Percentiles rank a stretch among this genome's conserved stretches.
phyloP scores from a whole-genome alignment of 2,888 invertebrate genomes.

The Lasius fuliginosus region DNA sequence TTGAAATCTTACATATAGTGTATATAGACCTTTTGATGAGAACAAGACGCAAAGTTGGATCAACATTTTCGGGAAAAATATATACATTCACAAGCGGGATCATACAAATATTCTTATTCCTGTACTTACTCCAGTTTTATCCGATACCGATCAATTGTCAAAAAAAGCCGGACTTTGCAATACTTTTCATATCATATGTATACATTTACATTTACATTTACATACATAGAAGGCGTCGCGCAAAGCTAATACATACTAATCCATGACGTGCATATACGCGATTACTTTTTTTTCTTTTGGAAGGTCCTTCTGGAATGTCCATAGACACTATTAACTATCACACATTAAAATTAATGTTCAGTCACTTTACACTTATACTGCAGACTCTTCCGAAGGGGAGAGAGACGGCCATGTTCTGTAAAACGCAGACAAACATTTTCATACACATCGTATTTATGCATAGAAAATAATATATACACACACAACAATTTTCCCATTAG shows the following conservation, averaged over 20 bases:
- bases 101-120: constrained; percentile 49
- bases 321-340: constrained; percentile 78
- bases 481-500: constrained; percentile 60
- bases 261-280: constrained; percentile 71
- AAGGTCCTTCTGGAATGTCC: constrained; percentile 76
- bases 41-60: neutral
- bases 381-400: constrained; percentile 79
- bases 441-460: constrained; percentile 57
- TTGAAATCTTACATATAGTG: neutral
- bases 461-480: constrained; percentile 65
- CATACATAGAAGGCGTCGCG: constrained; percentile 72
- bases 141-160: constrained; percentile 68
- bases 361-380: constrained; percentile 78
- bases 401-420: constrained; percentile 74
- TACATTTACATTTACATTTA: constrained; percentile 73
- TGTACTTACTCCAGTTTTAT: constrained; percentile 64
- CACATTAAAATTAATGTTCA: constrained; percentile 80
- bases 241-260: constrained; percentile 73
- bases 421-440: constrained; percentile 57
- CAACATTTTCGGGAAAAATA: constrained; percentile 58
- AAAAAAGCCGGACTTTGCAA: constrained; percentile 56
- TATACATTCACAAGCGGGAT: constrained; percentile 39
- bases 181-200: constrained; percentile 61
- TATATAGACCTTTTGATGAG: neutral
- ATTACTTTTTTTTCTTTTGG: constrained; percentile 67